Percentiles rank a stretch among this genome's conserved stretches.
Evolutionary conservation across 1,140 invertebrate genomes (phyloP).

Genomic region (Zaprionus taronus): DNA sequence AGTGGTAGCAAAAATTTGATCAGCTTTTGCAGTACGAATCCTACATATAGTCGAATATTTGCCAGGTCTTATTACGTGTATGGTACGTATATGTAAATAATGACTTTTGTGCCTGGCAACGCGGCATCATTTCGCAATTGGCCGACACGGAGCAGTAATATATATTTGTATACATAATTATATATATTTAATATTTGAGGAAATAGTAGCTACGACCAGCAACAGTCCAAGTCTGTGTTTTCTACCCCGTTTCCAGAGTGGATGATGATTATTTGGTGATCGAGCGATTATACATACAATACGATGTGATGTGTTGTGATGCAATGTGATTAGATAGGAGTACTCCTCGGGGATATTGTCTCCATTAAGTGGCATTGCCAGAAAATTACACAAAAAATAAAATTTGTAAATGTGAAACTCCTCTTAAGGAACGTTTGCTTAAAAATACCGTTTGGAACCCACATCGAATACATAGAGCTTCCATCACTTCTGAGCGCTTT

Average conservation of each 20-base stretch:
- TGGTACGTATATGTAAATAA: constrained; percentile 13
- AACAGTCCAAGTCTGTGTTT: constrained; percentile 56
- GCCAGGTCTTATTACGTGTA: constrained; percentile 42
- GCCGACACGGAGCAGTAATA: constrained; percentile 51
- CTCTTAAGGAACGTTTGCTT: constrained; percentile 31
- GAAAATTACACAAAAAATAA: constrained; percentile 22
- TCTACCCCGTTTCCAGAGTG: constrained; percentile 21
- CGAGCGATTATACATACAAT: constrained; percentile 24
- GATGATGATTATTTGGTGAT: constrained; percentile 42
- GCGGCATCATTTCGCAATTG: constrained; percentile 10
- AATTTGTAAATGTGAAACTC: constrained; percentile 14
- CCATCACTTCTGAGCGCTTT: neutral
- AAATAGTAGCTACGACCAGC: constrained; percentile 64
- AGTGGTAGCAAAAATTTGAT: constrained; percentile 65
- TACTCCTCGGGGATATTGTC: constrained; percentile 16
- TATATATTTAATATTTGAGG: constrained; percentile 36
- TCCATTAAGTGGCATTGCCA: constrained; percentile 18
- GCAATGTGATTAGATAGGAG: constrained; percentile 13
- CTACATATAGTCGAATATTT: constrained; percentile 38
- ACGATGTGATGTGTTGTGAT: constrained; percentile 7
- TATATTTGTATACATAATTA: constrained; percentile 28
- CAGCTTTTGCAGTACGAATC: constrained; percentile 43
- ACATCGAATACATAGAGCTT: constrained; percentile 8
- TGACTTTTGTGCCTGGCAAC: constrained; percentile 34
- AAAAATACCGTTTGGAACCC: constrained; percentile 17